Conservation (phyloP, 2,113 vertebrate genomes). For the Neoarius graeffei region DNA sequence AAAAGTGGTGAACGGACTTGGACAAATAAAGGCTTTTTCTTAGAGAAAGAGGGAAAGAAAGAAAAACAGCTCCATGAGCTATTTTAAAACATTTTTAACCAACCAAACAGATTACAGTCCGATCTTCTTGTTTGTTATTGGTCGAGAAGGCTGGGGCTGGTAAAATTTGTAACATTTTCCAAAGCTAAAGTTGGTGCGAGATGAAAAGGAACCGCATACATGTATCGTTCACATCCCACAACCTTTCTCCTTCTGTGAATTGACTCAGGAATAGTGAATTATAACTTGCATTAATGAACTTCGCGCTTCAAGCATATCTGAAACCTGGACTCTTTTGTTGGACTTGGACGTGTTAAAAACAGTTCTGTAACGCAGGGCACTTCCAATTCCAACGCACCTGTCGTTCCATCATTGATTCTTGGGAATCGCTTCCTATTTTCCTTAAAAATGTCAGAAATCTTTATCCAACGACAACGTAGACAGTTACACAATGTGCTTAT, state of each 20-base stretch:
- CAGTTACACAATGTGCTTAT: conserved; percentile 58
- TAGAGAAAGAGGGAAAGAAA: too few species aligned
- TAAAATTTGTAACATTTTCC: too few species aligned
- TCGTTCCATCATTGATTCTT: conserved; percentile 46
- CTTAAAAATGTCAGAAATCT: conserved; percentile 34
- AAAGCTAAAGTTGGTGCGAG: not conserved
- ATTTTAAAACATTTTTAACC: too few species aligned
- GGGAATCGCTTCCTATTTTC: conserved; percentile 17
- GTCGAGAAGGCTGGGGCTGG: too few species aligned
- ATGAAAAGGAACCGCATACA: not conserved
- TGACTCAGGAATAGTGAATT: not conserved
- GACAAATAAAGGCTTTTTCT: too few species aligned
- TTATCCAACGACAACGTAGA: not conserved
- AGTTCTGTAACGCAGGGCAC: not conserved
- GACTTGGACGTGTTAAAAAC: not conserved
- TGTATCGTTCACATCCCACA: too few species aligned
- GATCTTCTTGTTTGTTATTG: too few species aligned
- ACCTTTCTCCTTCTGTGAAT: not conserved
- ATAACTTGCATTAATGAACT: not conserved
- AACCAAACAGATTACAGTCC: too few species aligned
- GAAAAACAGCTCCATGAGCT: too few species aligned
- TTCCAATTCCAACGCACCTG: conserved; percentile 17
- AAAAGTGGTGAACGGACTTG: too few species aligned
- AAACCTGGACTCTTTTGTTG: not conserved
- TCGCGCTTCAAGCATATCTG: not conserved